Evolutionary conservation across 2,888 invertebrate genomes (phyloP).

Genomic region (Panorpa germanica): DNA sequence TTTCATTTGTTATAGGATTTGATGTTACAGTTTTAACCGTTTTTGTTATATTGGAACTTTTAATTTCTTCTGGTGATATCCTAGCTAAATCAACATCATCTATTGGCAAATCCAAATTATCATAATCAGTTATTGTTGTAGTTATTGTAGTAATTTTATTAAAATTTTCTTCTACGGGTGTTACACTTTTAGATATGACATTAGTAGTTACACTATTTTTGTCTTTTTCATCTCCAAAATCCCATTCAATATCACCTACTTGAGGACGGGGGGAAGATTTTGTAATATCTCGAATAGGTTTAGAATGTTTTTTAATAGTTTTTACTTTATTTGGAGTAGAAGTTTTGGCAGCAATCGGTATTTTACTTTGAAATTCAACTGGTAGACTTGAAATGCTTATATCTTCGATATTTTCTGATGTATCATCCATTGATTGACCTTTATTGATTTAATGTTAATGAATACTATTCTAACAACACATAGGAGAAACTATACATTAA

Average conservation of each 20-base stretch:
- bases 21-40: no score
- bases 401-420: no score
- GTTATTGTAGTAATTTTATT: conserved; percentile 1
- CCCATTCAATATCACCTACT: conserved; percentile 24
- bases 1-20: no score
- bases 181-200: conserved; percentile 7
- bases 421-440: no score
- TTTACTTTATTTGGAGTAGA: conserved; percentile 24
- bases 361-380: conserved; percentile 10
- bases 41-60: no score
- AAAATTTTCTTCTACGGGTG: conserved; percentile 2
- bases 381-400: conserved; percentile 1
- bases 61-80: no score
- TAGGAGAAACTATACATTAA: no score
- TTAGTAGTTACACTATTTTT: conserved; percentile 6
- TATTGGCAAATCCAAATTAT: no score
- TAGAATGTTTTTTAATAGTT: conserved; percentile 29
- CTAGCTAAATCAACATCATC: no score
- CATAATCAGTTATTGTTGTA: conserved; percentile 6
- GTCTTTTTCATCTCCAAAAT: conserved; percentile 12
- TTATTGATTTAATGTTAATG: no score
- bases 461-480: no score
- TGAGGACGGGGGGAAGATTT: conserved; percentile 12
- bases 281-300: conserved; percentile 15
- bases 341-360: conserved; percentile 12